These are phyloP conservation scores for Mesocentrotus franciscanus DNA, from an alignment of 53 echinoderm and acorn worm genomes.

Conservation along the genomic window DNA sequence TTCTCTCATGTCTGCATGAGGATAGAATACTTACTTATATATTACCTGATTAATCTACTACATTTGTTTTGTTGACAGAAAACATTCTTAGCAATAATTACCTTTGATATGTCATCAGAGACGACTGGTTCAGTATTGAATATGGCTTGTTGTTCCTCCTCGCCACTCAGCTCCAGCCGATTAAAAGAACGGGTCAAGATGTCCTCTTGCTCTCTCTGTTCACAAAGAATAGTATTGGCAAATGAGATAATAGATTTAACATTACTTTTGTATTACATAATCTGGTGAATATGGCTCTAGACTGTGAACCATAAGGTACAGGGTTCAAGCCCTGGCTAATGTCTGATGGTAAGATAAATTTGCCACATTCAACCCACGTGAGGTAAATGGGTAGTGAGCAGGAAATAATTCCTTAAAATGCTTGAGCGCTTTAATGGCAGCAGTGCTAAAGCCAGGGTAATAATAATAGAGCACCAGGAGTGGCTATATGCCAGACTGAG, in stretches of 20 bases:
- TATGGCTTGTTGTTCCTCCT: slow-evolving; percentile 56
- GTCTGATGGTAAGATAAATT: too few species aligned
- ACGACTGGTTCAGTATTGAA: slow-evolving; percentile 87
- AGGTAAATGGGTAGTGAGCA: too few species aligned
- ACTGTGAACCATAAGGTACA: too few species aligned
- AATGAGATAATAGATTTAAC: neutral
- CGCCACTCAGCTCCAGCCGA: slow-evolving; percentile 75
- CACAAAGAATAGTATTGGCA: neutral
- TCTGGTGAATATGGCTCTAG: too few species aligned
- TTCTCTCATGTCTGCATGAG: neutral
- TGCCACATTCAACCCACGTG: too few species aligned
- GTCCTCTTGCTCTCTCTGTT: slow-evolving; percentile 91
- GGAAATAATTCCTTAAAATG: too few species aligned
- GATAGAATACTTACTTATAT: neutral
- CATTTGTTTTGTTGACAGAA: too few species aligned
- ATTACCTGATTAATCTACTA: neutral
- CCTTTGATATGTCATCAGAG: slow-evolving; percentile 95
- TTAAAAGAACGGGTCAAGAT: slow-evolving; percentile 86
- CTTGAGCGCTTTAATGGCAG: too few species aligned
- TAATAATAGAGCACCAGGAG: too few species aligned
- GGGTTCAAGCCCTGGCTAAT: too few species aligned
- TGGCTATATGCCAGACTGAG: too few species aligned
- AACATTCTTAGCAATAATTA: neutral
- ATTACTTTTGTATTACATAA: neutral
- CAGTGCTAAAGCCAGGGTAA: too few species aligned